These are phyloP conservation scores for Montipora sp. DNA, from an alignment of 64 coral and sea anemone genomes.

Conservation along the genomic window DNA sequence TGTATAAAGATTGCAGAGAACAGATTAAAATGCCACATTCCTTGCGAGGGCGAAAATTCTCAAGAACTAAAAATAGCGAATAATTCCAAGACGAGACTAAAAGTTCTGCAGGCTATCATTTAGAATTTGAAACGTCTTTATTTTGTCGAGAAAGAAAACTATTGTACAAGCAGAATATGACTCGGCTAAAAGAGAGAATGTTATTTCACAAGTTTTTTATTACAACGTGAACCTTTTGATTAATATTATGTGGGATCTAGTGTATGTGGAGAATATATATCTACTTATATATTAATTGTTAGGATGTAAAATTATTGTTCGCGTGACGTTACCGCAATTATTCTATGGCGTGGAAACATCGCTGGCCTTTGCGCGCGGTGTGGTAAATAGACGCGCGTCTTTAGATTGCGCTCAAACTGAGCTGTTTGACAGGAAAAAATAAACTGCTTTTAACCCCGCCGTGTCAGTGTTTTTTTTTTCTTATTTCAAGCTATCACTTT, in stretches of 20 bases:
- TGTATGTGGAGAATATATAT: too few species aligned
- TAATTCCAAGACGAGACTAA: background rate
- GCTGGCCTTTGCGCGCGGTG: background rate
- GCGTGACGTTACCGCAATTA: background rate
- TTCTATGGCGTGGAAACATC: background rate
- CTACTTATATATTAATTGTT: too few species aligned
- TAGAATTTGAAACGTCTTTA: background rate
- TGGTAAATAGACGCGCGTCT: background rate
- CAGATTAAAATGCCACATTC: slow-evolving; percentile 49
- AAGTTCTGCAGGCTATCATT: background rate
- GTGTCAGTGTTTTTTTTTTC: background rate
- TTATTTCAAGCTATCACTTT: background rate
- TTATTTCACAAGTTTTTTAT: too few species aligned
- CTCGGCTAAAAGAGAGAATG: too few species aligned
- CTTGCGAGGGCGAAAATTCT: background rate
- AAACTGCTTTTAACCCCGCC: background rate
- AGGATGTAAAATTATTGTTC: background rate
- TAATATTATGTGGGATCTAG: too few species aligned
- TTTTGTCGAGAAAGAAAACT: background rate
- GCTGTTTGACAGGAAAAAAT: background rate
- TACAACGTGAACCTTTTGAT: too few species aligned
- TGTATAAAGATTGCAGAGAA: background rate
- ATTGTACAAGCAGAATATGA: background rate
- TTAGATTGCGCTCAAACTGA: too few species aligned
- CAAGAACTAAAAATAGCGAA: slow-evolving; percentile 23